Evolutionary conservation across 1,140 invertebrate species (phyloP), one percentile per base, ranked within the genome.

Genomic region (Ips nitidus): DNA sequence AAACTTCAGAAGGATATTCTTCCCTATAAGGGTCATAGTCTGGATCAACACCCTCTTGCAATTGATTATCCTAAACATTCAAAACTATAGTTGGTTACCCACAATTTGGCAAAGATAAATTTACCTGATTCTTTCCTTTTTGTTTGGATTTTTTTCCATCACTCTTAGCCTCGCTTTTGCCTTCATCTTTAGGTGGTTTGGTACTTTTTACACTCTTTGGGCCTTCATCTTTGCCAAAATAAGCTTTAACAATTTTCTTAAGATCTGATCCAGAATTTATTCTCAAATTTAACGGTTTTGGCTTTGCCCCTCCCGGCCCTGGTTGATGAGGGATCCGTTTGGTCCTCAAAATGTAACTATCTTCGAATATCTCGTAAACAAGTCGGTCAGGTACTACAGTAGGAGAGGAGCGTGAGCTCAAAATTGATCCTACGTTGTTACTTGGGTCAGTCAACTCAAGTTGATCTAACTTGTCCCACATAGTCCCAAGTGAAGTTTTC

Each of bases 341-440:
- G 2, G 63, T 70, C 7, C 70, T 61, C n/a, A 69, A 57, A 40
- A 75, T 57, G 45, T 72, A 74, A n/a, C 52, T 37, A 43, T 74
- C 65, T 1, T 75, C 74, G 47, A 75, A 73, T 39, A 66, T 66
- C 57, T 75, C 74, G 59, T 70, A 75, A 7, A 71, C 39, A 22
- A 74, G 4, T 47, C 74, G 66, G 8, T 70, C 69, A 43, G 52
- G 58, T 3, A 65, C 22, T 22, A 22, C 22, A 22, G 22, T 0
- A 22, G 22, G 22, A 22, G 22, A 22, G 22, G 22, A 22, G 22
- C 22, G 22, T 22, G 22, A 22, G 22, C 22, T 22, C 22, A 22
- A 22, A 22, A 22, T 22, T 22, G 22, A 22, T 22, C 22, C 22
- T 22, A 22, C 22, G 22, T 22, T 22, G 22, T 22, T 22, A 22